Percentiles rank a stretch among this genome's conserved stretches.
phyloP scores from a whole-genome alignment of 2,113 vertebrate species.

The Mirza zaza region DNA sequence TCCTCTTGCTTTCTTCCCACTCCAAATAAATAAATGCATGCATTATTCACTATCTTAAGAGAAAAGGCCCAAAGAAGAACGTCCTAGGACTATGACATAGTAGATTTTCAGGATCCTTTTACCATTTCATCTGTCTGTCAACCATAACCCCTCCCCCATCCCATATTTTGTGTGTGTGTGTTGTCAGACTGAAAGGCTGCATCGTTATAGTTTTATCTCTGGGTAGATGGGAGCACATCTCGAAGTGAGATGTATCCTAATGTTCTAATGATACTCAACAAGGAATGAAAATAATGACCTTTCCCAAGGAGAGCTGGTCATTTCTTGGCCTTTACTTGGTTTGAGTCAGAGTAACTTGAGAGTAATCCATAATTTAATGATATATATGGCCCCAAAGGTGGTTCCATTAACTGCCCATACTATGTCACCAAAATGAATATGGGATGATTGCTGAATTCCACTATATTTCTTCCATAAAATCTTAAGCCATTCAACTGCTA shows the following conservation, averaged over 20 bases:
- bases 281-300: background rate
- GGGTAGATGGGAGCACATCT: background rate
- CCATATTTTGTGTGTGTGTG: background rate
- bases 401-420: background rate
- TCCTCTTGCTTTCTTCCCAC: background rate
- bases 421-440: background rate
- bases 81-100: background rate
- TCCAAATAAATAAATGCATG: background rate
- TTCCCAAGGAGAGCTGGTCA: background rate
- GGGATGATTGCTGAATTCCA: background rate
- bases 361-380: background rate
- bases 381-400: background rate
- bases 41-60: background rate
- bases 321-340: background rate
- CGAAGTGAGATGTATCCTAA: slow-evolving; percentile 3
- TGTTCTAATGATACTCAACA: slow-evolving; percentile 54
- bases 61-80: background rate
- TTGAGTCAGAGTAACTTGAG: background rate
- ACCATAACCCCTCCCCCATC: background rate
- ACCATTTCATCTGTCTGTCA: background rate
- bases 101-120: background rate
- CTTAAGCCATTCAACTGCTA: background rate
- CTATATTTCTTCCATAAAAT: background rate
- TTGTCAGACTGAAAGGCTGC: background rate
- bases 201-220: background rate